Percentiles rank a stretch among this genome's conserved stretches.
Evolutionary conservation across 2,113 vertebrate genomes (phyloP).

Genomic region (Micromys minutus): DNA sequence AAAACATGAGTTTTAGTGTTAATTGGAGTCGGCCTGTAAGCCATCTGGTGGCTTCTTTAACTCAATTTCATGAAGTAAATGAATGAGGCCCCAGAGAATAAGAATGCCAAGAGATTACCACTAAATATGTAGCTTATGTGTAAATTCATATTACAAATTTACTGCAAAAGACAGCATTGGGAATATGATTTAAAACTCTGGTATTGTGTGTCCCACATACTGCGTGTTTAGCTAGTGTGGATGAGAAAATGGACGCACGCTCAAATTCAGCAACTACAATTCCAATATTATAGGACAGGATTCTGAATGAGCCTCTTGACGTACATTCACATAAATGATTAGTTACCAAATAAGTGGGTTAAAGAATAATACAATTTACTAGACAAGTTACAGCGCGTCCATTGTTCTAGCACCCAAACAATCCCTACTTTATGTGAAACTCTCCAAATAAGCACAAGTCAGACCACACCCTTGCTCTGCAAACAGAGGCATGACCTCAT

Average conservation of each 20-base stretch:
- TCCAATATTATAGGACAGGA: background rate
- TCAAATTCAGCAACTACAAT: background rate
- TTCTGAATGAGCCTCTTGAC: slow-evolving; percentile 10
- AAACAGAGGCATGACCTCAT: slow-evolving; percentile 30
- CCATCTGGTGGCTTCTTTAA: background rate
- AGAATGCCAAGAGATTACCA: slow-evolving; percentile 1
- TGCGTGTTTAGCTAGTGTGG: background rate
- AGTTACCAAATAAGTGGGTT: background rate
- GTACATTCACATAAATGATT: slow-evolving; percentile 14
- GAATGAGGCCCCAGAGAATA: background rate
- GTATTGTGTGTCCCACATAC: background rate
- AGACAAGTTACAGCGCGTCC: background rate
- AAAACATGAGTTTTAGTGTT: background rate
- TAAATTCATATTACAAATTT: background rate
- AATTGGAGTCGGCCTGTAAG: background rate
- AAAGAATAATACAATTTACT: background rate
- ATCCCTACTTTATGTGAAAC: background rate
- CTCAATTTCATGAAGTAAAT: slow-evolving; percentile 1
- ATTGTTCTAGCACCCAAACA: background rate
- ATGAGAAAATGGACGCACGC: background rate
- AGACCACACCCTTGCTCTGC: background rate
- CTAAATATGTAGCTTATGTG: background rate
- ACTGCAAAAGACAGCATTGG: background rate
- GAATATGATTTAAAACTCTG: background rate
- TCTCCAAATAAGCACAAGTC: background rate